Percentiles rank a stretch among this genome's conserved stretches.
Conservation (phyloP, 2,888 invertebrate genomes). For the Xestoiulus laeticollis region DNA sequence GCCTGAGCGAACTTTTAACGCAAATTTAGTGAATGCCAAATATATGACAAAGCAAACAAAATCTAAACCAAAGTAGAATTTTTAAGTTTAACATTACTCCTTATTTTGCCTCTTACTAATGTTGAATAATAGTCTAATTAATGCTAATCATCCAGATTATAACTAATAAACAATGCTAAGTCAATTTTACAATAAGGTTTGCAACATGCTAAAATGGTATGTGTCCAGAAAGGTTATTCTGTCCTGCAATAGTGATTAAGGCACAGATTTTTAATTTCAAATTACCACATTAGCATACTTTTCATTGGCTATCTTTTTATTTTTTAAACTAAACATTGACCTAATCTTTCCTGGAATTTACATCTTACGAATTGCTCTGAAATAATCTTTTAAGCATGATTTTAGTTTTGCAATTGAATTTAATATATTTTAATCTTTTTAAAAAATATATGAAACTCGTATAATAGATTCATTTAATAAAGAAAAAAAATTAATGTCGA, state of each 20-base stretch:
- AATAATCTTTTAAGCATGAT: background rate
- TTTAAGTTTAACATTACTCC: background rate
- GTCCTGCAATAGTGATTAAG: background rate
- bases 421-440: background rate
- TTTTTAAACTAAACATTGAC: background rate
- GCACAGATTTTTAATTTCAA: background rate
- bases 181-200: background rate
- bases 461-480: background rate
- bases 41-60: conserved; percentile 24
- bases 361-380: background rate
- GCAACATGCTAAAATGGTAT: background rate
- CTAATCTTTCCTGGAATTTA: background rate
- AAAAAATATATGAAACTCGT: background rate
- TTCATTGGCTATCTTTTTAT: background rate
- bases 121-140: background rate
- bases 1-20: background rate
- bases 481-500: background rate
- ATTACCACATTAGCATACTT: background rate
- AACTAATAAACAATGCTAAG: background rate
- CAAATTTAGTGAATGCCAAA: conserved; percentile 22
- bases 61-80: conserved; percentile 35
- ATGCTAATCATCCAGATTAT: background rate
- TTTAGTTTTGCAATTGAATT: background rate
- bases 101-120: background rate
- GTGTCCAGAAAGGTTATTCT: background rate